Base-by-base conservation (phyloP, 2,113 vertebrate genomes). In the Pardalotus punctatus region DNA sequence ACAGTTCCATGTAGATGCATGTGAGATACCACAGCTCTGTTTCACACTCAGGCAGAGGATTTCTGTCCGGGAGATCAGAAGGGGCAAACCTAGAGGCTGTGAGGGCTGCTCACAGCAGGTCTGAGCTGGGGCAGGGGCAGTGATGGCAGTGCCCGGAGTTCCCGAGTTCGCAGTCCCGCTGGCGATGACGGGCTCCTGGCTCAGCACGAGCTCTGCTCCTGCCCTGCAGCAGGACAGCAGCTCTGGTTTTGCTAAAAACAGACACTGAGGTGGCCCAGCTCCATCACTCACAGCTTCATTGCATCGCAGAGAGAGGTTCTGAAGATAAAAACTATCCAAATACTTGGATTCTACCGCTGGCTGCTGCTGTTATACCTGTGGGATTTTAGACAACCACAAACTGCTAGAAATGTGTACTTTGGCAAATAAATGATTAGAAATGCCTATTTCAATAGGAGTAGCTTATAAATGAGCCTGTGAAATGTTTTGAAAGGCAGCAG, bases 101-200 rank as follows among this genome's bases (percentile, higher is more conserved):
- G 4, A 35, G 45, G n/a, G 36, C 67, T 86, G 28, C 47, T 88
- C 43, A 4, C 53, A 42, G n/a, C 53, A 42, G n/a, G 3, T 48
- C 51, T 45, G 2, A 54, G 5, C 19, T 21, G 28, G n/a, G 60
- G 47, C 9, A 42, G 20, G 21, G 40, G 86, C 64, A 81, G 35
- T 0, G 1, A 33, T 31, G n/a, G 9, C 67, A 61, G 42, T 48
- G 36, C 38, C 61, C 1, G 1, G 22, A 31, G 19, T 7, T 35
- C 19, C 56, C 35, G 27, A 62, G n/a, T 18, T 54, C 58, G 56
- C 58, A 8, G 12, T 9, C 50, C 22, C 74, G 60, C 27, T 81
- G 1, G 4, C 40, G 33, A 1, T 16, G 6, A 14, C 35, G 60
- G 27, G 25, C 17, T 36, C 50, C 33, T 78, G 47, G 4, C 53